Evolutionary conservation across 2,888 invertebrate species (phyloP), one percentile per base, ranked within the genome.

Genomic region (Cheiracanthium punctorium): DNA sequence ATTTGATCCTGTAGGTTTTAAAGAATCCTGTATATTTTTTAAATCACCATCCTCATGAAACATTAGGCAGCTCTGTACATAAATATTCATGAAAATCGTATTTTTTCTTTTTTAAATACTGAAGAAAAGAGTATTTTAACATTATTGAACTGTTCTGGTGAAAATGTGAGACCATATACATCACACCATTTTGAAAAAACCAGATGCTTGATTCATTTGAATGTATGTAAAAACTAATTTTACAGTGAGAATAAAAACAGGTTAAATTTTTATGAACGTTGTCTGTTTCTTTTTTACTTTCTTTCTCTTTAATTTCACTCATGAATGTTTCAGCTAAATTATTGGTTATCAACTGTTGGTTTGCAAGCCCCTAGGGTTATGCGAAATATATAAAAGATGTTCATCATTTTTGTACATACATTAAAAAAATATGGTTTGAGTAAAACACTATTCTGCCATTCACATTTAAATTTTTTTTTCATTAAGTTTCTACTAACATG

Each of bases 151-250:
- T 75, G 41, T 29, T 70, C 75, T 72, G 82, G 77, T 72, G 30
- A 48, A 77, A 77, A 77, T 84, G 82, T 73, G 67, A 84, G 77
- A 84, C 82, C 82, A 73, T 84, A 43, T 84, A 84, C 82, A 77
- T 77, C 82, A 32, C 17, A 73, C 41, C 77, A 84, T 77, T 84
- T 76, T 37, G 67, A 71, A 72, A 0, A 52, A 33, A 65, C 82
- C 82, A 77, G 77, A 48, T 48, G 52, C 73, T 43, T 43, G 69
- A 37, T 12, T 29, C 37, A 32, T 69, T 32, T 79, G 70, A 33
- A 69, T 30, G 20, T 14, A 17, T 76, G 43, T 79, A 29, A 43
- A 37, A 67, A 64, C 2, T 24, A 28, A 71, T 71, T 71, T 79
- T 79, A 64, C 71, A 79, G 58, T 71, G 79, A 79, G 71, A 79